Conservation (phyloP, 2,113 vertebrate species). For the Heterocephalus glaber region DNA sequence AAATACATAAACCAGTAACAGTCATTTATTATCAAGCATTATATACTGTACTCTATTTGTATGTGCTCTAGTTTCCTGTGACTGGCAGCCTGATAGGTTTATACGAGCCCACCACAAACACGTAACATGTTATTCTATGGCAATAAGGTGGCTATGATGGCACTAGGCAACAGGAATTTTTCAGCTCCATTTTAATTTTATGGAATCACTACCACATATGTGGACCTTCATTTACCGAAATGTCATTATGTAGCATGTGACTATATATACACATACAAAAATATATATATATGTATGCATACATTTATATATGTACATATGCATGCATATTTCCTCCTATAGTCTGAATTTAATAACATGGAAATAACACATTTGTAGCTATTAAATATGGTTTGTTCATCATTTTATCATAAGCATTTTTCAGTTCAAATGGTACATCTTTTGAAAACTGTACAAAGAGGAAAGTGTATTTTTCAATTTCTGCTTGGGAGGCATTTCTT, state of each 20-base stretch:
- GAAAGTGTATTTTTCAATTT: conserved; percentile 60
- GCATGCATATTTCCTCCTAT: conserved; percentile 9
- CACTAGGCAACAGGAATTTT: neutral
- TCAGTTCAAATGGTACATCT: conserved; percentile 72
- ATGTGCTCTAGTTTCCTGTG: too few species aligned
- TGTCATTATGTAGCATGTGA: neutral
- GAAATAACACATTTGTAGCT: conserved; percentile 80
- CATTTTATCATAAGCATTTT: conserved; percentile 49
- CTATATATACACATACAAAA: neutral
- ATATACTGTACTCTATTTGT: neutral
- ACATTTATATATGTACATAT: neutral
- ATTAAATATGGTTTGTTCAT: conserved; percentile 80
- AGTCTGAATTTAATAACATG: conserved; percentile 74
- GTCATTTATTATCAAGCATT: neutral
- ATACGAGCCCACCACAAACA: neutral
- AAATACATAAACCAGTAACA: neutral
- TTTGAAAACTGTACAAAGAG: conserved; percentile 74
- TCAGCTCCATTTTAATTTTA: neutral
- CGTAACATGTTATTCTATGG: too few species aligned
- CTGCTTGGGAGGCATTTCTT: conserved; percentile 72
- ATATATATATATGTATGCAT: too few species aligned
- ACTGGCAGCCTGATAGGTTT: too few species aligned
- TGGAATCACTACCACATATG: neutral
- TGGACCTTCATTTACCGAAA: neutral
- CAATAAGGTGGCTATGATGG: neutral